Evolutionary conservation across 1,140 invertebrate species (phyloP).

Genomic region (Venturia canescens): DNA sequence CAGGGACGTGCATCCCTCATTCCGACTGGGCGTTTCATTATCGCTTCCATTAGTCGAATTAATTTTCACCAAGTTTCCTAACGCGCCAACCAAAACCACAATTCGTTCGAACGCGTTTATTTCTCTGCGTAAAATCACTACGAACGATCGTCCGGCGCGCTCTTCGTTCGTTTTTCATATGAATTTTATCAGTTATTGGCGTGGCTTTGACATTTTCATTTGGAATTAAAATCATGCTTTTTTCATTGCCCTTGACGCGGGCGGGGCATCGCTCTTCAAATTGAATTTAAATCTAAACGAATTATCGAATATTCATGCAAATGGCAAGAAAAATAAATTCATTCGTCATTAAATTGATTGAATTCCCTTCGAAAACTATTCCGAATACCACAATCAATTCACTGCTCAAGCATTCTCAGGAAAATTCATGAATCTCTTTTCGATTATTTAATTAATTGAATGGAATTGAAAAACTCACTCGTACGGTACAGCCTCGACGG

Average conservation of each 20-base stretch:
- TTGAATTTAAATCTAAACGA: neutral
- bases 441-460: neutral
- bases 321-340: neutral
- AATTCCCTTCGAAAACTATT: too few relatives aligned
- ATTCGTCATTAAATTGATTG: too few relatives aligned
- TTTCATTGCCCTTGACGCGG: too few relatives aligned
- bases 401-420: neutral
- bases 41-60: conserved; percentile 42
- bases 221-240: too few relatives aligned
- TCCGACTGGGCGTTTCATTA: neutral
- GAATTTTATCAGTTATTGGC: neutral
- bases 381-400: too few relatives aligned
- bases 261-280: too few relatives aligned
- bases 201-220: too few relatives aligned
- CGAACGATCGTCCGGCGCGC: neutral
- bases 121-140: neutral
- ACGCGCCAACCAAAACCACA: neutral
- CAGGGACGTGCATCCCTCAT: neutral
- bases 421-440: neutral
- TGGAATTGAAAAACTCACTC: conserved; percentile 53
- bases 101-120: conserved; percentile 9
- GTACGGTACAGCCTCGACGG: conserved; percentile 61
- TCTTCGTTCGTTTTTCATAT: neutral
- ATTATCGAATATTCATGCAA: neutral
- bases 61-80: conserved; percentile 33